Evolutionary conservation across 2,797 vertebrate genomes (phyloP).

Genomic region (Melanotaenia maccullochi): DNA sequence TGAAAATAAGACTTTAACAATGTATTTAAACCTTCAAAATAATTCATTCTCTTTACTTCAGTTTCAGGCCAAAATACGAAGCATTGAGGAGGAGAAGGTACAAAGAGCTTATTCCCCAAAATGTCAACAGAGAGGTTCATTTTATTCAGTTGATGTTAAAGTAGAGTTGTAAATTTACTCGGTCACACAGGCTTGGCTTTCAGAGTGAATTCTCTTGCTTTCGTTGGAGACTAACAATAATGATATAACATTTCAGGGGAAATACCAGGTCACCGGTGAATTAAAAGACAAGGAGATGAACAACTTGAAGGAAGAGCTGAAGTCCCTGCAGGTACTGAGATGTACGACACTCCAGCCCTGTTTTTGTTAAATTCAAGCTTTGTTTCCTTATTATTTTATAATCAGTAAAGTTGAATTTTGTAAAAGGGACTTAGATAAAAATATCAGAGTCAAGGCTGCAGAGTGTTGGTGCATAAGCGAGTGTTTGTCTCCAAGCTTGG

Average conservation of each 20-base stretch:
- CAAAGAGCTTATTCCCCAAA: conserved; percentile 19
- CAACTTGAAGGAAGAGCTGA: conserved; percentile 91
- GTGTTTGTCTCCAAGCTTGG: conserved; percentile 54
- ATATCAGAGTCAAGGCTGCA: conserved; percentile 26
- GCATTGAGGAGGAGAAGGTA: conserved; percentile 93
- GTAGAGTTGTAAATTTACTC: conserved; percentile 45
- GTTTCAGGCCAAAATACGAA: conserved; percentile 89
- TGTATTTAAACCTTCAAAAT: conserved; percentile 16
- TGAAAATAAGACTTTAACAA: conserved; percentile 3
- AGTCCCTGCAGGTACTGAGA: conserved; percentile 88
- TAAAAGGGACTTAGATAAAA: conserved; percentile 14
- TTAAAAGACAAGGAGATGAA: conserved; percentile 93
- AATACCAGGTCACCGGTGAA: conserved; percentile 87
- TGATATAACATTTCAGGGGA: conserved; percentile 85
- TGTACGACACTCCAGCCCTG: conserved; percentile 8
- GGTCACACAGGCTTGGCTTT: conserved; percentile 36
- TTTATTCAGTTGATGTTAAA: conserved; percentile 52
- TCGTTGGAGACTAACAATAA: conserved; percentile 47
- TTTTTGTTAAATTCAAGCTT: not conserved
- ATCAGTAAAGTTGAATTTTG: not conserved
- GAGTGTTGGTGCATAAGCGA: conserved; percentile 31
- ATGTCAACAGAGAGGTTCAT: not conserved
- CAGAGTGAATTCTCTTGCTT: conserved; percentile 48
- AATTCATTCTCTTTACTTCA: conserved; percentile 53
- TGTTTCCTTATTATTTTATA: not conserved